phyloP scores from a whole-genome alignment of 2,797 vertebrate species.

The Gambusia yucatana region DNA sequence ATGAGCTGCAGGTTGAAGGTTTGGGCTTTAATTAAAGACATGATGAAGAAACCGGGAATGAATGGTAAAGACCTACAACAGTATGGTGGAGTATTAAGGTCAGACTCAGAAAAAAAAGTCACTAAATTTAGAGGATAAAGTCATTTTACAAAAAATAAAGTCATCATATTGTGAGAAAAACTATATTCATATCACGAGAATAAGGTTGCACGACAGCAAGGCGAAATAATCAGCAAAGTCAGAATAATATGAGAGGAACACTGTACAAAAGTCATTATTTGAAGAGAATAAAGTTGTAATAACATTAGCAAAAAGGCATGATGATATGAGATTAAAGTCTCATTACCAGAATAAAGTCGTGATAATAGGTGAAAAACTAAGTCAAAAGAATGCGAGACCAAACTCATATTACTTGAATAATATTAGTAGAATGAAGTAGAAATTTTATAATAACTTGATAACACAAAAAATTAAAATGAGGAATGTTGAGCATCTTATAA shows the following conservation, averaged over 20 bases:
- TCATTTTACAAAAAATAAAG: not conserved
- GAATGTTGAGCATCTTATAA: too few relatives aligned
- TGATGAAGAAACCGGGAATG: not conserved
- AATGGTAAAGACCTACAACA: not conserved
- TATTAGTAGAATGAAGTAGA: too few relatives aligned
- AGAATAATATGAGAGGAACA: not conserved
- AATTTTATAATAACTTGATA: too few relatives aligned
- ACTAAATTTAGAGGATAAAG: too few relatives aligned
- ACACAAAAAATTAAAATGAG: too few relatives aligned
- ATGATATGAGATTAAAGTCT: not conserved
- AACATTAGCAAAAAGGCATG: not conserved
- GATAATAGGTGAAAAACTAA: not conserved
- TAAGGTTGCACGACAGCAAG: not conserved
- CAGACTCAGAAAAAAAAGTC: not conserved
- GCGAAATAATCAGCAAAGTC: not conserved
- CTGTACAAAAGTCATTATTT: not conserved
- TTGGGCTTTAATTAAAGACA: not conserved
- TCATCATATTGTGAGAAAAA: not conserved
- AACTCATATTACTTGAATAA: too few relatives aligned
- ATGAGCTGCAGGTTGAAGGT: not conserved
- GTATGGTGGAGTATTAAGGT: too few relatives aligned
- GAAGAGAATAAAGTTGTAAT: not conserved
- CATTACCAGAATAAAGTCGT: not conserved
- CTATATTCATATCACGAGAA: not conserved
- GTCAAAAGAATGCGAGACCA: not conserved